Conservation (phyloP, 1,140 invertebrate genomes). For the Neodiprion lecontei region DNA sequence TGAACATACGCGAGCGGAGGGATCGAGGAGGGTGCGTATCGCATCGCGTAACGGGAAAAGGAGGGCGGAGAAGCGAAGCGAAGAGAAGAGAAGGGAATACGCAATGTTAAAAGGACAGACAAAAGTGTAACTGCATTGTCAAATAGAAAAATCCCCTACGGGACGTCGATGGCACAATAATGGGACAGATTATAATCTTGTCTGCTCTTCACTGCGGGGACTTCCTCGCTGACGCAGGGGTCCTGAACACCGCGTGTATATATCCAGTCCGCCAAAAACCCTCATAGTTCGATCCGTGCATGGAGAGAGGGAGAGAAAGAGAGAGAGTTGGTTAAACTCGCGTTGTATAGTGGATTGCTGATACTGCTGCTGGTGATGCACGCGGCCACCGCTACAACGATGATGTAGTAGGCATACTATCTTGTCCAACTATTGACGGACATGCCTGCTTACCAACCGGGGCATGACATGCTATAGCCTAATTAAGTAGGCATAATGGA, state of each 20-base stretch:
- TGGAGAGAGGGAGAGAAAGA: too few relatives aligned
- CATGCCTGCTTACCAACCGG: constrained; percentile 11
- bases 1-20: constrained; percentile 10
- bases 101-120: constrained; percentile 53
- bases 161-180: constrained; percentile 63
- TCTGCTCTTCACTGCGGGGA: constrained; percentile 47
- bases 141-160: constrained; percentile 57
- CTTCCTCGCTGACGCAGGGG: neutral
- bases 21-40: constrained; percentile 15
- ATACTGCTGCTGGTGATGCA: neutral
- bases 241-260: neutral
- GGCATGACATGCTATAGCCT: constrained; percentile 40
- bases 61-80: constrained; percentile 20
- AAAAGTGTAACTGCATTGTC: constrained; percentile 62
- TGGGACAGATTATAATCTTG: constrained; percentile 64
- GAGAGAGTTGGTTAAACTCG: neutral
- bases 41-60: constrained; percentile 6
- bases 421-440: constrained; percentile 47
- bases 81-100: constrained; percentile 27
- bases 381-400: neutral
- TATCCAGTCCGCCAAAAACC: neutral
- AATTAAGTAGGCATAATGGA: constrained; percentile 61
- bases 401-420: constrained; percentile 30
- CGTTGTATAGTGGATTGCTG: neutral
- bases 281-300: neutral